Conservation (phyloP, 1,140 invertebrate genomes). For the Drosophila neocordata region DNA sequence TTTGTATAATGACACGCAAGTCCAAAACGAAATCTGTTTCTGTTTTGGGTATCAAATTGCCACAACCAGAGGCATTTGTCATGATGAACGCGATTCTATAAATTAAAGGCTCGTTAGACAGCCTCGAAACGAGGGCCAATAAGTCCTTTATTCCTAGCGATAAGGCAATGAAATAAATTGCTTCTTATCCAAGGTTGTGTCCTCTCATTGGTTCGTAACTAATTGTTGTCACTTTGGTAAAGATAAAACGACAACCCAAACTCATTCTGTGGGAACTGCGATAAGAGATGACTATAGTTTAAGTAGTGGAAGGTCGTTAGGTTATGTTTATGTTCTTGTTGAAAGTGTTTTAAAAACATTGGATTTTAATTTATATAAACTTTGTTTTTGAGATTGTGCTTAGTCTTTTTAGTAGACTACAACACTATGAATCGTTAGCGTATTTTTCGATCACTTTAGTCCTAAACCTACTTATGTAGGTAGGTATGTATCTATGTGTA, state of each 20-base stretch:
- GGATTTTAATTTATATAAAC: too few relatives aligned
- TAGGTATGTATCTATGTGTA: too few relatives aligned
- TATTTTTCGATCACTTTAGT: too few relatives aligned
- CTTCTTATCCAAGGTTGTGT: constrained; percentile 32
- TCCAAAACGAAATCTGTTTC: constrained; percentile 1
- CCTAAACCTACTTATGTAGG: too few relatives aligned
- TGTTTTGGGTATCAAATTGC: constrained; percentile 68
- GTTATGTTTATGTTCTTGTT: too few relatives aligned
- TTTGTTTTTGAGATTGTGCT: too few relatives aligned
- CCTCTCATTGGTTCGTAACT: constrained; percentile 56
- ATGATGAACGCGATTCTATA: constrained; percentile 54
- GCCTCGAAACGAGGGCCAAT: constrained; percentile 17
- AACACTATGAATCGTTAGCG: too few relatives aligned
- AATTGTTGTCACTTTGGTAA: constrained; percentile 51
- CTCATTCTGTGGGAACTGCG: constrained; percentile 26
- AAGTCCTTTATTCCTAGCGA: constrained; percentile 43
- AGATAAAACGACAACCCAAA: constrained; percentile 28
- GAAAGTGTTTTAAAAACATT: too few relatives aligned
- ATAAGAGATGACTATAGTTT: constrained; percentile 12
- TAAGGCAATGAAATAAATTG: constrained; percentile 35
- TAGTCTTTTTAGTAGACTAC: too few relatives aligned
- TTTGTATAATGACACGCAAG: constrained; percentile 54
- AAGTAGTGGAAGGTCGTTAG: not conserved
- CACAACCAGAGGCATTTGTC: constrained; percentile 60
- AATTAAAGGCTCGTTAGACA: constrained; percentile 74